Conservation (phyloP, 1,140 invertebrate genomes). For the Lordiphosa clarofinis region DNA sequence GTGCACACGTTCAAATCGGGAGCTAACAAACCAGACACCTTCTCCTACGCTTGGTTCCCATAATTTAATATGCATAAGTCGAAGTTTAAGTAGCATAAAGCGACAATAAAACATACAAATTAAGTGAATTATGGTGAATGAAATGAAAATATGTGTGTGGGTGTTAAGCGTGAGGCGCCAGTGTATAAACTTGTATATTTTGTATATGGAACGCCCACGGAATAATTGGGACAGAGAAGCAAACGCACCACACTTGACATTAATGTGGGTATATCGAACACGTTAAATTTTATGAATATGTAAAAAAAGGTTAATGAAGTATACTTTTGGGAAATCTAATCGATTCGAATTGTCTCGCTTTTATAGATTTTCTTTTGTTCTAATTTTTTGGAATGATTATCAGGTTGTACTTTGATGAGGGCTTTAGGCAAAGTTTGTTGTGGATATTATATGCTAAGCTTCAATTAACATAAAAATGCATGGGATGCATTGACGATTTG, state of each 20-base stretch:
- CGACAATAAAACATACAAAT: constrained; percentile 61
- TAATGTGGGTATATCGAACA: constrained; percentile 45
- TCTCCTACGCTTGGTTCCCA: constrained; percentile 1
- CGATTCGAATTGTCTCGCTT: no score
- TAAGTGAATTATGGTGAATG: constrained; percentile 25
- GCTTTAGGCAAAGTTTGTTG: no score
- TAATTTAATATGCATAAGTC: constrained; percentile 61
- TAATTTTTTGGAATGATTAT: no score
- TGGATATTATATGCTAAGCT: no score
- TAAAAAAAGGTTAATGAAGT: constrained; percentile 45
- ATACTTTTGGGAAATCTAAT: constrained; percentile 11
- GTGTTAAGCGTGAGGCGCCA: constrained; percentile 65
- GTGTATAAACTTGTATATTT: constrained; percentile 9
- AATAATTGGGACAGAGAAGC: constrained; percentile 8
- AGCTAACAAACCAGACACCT: constrained; percentile 9
- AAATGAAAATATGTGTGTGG: constrained; percentile 43
- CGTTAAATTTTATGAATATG: constrained; percentile 36
- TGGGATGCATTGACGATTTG: no score
- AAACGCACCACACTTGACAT: constrained; percentile 14
- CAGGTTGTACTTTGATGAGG: no score
- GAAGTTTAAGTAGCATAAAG: constrained; percentile 58
- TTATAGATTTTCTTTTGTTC: no score
- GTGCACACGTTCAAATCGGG: constrained; percentile 9
- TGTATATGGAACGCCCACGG: constrained; percentile 30
- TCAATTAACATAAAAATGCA: no score